phyloP scores from a whole-genome alignment of 2,113 vertebrate genomes.

The Odontesthes bonariensis region DNA sequence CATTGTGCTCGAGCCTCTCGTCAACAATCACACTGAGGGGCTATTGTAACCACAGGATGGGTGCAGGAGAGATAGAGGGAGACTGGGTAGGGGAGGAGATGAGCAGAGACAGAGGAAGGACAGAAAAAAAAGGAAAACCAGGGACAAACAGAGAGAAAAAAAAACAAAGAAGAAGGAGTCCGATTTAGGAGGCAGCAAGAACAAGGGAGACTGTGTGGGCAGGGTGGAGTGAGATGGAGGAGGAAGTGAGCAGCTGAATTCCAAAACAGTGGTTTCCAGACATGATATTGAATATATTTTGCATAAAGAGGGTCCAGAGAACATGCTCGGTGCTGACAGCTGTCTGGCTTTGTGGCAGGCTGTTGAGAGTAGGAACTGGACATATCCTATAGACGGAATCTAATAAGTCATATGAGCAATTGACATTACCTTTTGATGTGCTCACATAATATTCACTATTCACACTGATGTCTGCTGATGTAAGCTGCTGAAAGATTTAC shows the following conservation, averaged over 20 bases:
- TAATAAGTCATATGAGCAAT: conserved; percentile 63
- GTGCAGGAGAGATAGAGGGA: conserved; percentile 45
- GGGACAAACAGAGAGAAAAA: conserved; percentile 33
- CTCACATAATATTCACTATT: conserved; percentile 64
- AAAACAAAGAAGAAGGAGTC: conserved; percentile 53
- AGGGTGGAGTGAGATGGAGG: conserved; percentile 41
- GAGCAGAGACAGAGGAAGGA: conserved; percentile 21
- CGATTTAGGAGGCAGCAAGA: conserved; percentile 45
- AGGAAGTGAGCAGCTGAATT: conserved; percentile 67
- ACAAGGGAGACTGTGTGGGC: conserved; percentile 65
- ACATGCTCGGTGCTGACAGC: conserved; percentile 65
- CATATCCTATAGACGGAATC: conserved; percentile 48
- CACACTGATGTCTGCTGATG: conserved; percentile 65
- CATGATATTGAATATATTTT: conserved; percentile 71
- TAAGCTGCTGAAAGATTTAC: conserved; percentile 66
- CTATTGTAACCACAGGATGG: conserved; percentile 69
- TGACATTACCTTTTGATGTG: conserved; percentile 69
- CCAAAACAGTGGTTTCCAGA: conserved; percentile 68
- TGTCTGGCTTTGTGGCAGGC: conserved; percentile 62
- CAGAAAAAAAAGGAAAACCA: conserved; percentile 42
- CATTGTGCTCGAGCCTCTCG: conserved; percentile 51
- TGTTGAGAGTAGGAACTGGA: conserved; percentile 44
- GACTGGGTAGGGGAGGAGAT: conserved; percentile 34
- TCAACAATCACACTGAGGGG: conserved; percentile 57
- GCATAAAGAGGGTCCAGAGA: conserved; percentile 68